Percentiles rank a stretch among this genome's conserved stretches.
Conservation (phyloP, 2,797 vertebrate genomes). For the Melanotaenia boesemani region DNA sequence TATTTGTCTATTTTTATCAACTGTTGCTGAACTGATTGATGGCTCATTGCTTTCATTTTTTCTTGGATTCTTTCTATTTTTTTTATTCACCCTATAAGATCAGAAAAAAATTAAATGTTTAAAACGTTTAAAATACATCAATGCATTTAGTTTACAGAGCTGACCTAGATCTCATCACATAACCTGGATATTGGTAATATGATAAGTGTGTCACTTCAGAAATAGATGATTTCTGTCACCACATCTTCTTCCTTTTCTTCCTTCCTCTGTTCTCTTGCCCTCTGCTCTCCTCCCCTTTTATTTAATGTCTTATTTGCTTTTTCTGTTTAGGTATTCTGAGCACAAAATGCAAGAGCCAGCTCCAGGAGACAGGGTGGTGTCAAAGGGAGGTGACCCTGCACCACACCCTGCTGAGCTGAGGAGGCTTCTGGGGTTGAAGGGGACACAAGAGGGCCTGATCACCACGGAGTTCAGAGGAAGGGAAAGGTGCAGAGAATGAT, state of each 20-base stretch:
- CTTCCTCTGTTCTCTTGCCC: not conserved
- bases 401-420: slow-evolving; percentile 62
- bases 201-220: not conserved
- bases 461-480: slow-evolving; percentile 15
- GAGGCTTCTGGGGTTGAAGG: slow-evolving; percentile 51
- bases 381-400: slow-evolving; percentile 60
- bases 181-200: too few relatives aligned
- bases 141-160: not conserved
- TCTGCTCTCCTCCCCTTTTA: not conserved
- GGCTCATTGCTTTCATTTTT: not conserved
- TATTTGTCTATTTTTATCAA: not conserved
- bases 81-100: not conserved
- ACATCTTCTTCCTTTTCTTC: not conserved
- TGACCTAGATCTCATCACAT: not conserved
- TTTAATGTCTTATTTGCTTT: slow-evolving; percentile 9
- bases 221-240: not conserved
- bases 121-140: not conserved
- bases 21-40: not conserved
- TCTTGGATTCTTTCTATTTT: not conserved
- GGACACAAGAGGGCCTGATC: slow-evolving; percentile 31
- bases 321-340: slow-evolving; percentile 51
- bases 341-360: slow-evolving; percentile 56
- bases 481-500: not conserved
- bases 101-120: not conserved
- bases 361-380: slow-evolving; percentile 47